A percentile compares a stretch with the other conserved stretches of the same genome.
Conservation (phyloP, 2,888 invertebrate genomes). For the Eurois occulta region DNA sequence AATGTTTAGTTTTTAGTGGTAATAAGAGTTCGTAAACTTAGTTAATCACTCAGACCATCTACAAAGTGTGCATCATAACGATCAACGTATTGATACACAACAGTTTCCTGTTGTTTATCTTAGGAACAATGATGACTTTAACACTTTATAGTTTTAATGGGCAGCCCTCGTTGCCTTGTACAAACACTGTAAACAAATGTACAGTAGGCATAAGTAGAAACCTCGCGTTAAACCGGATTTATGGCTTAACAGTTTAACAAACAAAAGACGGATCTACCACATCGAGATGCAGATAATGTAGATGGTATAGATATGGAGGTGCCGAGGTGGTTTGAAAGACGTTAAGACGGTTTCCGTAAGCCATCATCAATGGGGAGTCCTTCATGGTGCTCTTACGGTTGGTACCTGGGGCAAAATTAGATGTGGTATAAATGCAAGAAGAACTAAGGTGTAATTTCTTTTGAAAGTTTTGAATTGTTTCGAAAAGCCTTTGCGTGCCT, state of each 20-base stretch:
- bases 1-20: no score
- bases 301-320: constrained; percentile 26
- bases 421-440: constrained; percentile 15
- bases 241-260: constrained; percentile 14
- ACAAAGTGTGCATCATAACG: neutral
- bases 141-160: neutral
- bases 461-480: neutral
- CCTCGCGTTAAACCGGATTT: constrained; percentile 10
- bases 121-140: neutral
- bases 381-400: constrained; percentile 7
- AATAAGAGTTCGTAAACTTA: no score
- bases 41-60: neutral
- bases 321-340: constrained; percentile 21
- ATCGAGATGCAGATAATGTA: constrained; percentile 29
- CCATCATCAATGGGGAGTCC: constrained; percentile 24
- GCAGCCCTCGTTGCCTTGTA: neutral
- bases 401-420: constrained; percentile 7
- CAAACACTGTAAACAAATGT: neutral
- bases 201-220: neutral
- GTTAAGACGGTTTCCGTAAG: constrained; percentile 29
- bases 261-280: constrained; percentile 52
- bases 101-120: neutral
- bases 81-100: neutral
- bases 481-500: neutral
- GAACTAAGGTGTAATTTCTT: neutral